These are phyloP conservation scores for Microtus montanus DNA, from an alignment of 2,113 vertebrate species.

Conservation along the genomic window DNA sequence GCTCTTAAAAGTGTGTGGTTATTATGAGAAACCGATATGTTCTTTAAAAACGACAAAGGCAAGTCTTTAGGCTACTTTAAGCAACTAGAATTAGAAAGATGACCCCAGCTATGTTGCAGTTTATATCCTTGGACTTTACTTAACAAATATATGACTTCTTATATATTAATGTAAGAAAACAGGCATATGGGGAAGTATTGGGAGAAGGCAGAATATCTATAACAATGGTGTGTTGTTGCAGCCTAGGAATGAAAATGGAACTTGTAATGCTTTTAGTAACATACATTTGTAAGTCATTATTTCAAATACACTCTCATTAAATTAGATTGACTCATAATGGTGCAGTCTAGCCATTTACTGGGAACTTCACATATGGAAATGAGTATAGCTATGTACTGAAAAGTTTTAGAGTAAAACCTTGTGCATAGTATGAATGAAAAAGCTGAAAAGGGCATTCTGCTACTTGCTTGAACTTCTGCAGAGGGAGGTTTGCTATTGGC, in stretches of 20 bases:
- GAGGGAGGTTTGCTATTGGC: neutral
- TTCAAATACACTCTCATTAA: conserved; percentile 65
- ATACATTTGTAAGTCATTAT: conserved; percentile 63
- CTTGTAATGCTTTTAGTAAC: conserved; percentile 18
- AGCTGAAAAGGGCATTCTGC: neutral
- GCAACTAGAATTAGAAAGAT: neutral
- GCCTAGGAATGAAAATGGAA: conserved; percentile 59
- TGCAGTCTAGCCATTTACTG: conserved; percentile 15
- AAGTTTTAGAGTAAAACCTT: conserved; percentile 14
- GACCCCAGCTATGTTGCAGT: neutral
- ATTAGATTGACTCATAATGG: conserved; percentile 10
- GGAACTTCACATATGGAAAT: conserved; percentile 58
- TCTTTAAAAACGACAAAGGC: neutral
- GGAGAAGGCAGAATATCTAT: neutral
- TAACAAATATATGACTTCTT: neutral
- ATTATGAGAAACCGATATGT: neutral
- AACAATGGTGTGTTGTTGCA: conserved; percentile 39
- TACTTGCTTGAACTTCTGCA: neutral
- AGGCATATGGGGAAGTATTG: neutral
- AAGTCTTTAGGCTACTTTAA: neutral
- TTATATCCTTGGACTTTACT: neutral
- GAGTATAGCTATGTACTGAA: neutral
- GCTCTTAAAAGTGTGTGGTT: neutral
- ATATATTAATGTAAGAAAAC: neutral
- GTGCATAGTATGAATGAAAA: neutral